phyloP scores from a whole-genome alignment of 1,140 invertebrate genomes.

The Aphelenchoides besseyi region DNA sequence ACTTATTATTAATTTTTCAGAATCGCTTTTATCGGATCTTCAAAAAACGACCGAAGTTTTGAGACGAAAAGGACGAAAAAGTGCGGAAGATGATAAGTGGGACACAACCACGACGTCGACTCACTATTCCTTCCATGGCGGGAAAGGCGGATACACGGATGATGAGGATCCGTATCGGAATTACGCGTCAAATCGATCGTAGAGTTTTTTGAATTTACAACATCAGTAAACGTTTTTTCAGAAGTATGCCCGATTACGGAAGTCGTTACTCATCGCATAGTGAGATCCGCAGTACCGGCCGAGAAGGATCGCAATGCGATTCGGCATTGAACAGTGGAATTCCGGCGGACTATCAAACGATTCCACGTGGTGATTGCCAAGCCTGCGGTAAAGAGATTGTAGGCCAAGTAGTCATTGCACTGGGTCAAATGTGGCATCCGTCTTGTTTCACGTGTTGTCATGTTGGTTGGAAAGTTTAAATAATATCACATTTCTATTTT shows the following conservation, averaged over 20 bases:
- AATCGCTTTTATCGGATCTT: conserved; percentile 43
- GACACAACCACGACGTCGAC: conserved; percentile 4
- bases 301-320: conserved; percentile 89
- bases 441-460: conserved; percentile 94
- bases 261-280: conserved; percentile 18
- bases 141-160: neutral
- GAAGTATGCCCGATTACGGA: neutral
- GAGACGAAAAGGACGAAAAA: conserved; percentile 20
- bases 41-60: conserved; percentile 49
- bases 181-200: conserved; percentile 18
- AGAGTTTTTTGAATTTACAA: neutral
- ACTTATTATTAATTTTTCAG: conserved; percentile 35
- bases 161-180: neutral
- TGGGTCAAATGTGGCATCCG: conserved; percentile 98
- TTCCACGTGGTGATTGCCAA: conserved; percentile 83
- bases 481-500: neutral
- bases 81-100: conserved; percentile 22
- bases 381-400: conserved; percentile 96
- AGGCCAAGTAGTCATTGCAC: conserved; percentile 73
- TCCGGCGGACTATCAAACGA: conserved; percentile 21
- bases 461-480: no score
- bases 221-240: neutral
- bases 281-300: conserved; percentile 10
- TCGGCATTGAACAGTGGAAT: conserved; percentile 65
- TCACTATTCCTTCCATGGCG: conserved; percentile 15